Evolutionary conservation across 2,113 vertebrate species (phyloP), one percentile per base, ranked within the genome.

Genomic region (Argyrosomus japonicus): DNA sequence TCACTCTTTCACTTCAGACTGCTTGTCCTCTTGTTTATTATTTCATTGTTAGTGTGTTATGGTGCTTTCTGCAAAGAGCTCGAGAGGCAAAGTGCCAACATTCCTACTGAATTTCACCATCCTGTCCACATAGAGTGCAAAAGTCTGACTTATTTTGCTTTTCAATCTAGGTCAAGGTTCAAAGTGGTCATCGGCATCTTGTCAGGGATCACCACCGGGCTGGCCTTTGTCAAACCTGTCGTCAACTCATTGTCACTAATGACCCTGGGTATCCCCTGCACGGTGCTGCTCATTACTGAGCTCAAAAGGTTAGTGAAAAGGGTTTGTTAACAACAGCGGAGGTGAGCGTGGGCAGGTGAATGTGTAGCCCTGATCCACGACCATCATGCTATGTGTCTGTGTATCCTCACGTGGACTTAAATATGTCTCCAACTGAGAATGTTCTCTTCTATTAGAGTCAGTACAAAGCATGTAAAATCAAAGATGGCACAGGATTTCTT

Each of bases 181-280:
- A 99, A 99, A 96, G 95, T 96, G 76, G 97, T 97, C 11, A 96
- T 99, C 4, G 97, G 96, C 43, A 92, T 99, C 74, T 92, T 99
- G 65, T 99, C 98, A 45, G 97, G 97, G 25, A 94, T 99, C 82
- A 97, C 97, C 43, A 99, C 98, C 0, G 96, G 96, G 21, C 93
- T 99, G 40, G 98, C 97, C 0, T 99, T 99, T 74, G 96, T 99
- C 58, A 99, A 99, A 71, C 98, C 98, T 0, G 96, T 97, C 27
- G 96, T 99, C 91, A 99, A 99, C 93, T 98, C 96, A 27, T 95
- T 99, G 92, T 98, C 98, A 0, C 93, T 99, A 47, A 99, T 99
- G 98, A 96, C 95, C 0, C 91, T 99, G 72, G 98, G 98, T 15
- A 94, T 99, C 88, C 98, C 98, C 15, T 99, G 98, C 83, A 98